Base-by-base conservation (phyloP, 2,888 invertebrate genomes). In the Scaptomyza parva region DNA sequence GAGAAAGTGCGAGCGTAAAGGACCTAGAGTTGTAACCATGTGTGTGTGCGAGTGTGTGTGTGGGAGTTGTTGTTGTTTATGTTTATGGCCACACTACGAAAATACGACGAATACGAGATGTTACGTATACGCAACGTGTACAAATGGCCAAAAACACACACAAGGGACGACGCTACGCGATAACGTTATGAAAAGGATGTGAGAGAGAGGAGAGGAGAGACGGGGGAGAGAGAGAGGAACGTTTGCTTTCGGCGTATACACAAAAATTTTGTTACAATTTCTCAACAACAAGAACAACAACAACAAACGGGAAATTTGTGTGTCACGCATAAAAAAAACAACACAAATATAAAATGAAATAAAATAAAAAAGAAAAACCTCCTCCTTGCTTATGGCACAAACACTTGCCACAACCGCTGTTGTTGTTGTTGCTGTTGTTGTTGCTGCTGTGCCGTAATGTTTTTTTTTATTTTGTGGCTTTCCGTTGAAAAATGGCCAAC, bases 41-140 rank as follows among this genome's bases (percentile, higher is more conserved):
- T 53, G 53, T 50, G 44, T 33, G 6, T 2, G 28, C 9, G 9
- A 2, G 28, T 28, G 28, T 28, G 28, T 28, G 28, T 9, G 28
- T 8, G 26, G 7, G 26, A 7, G 40, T 57, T 61, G 20, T 47
- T 59, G 67, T 66, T 63, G 77, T 78, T n/a, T n/a, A n/a, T 80
- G 70, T 78, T 82, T 73, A 84, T 78, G 66, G 66, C 41, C 70
- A 61, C 67, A n/a, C n/a, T n/a, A n/a, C n/a, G n/a, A n/a, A n/a
- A n/a, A n/a, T n/a, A n/a, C n/a, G n/a, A n/a, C n/a, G n/a, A n/a
- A n/a, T 64, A 61, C 80, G n/a, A 20, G n/a, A 14, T 48, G 78
- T 83, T 80, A 81, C 82, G 85, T 85, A 82, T 82, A 82, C 82
- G 82, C 82, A 84, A 70, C 85, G 81, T 82, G 80, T 84, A 72